phyloP scores from a whole-genome alignment of 35 echinoderm and acorn worm species.

The Apostichopus californicus region DNA sequence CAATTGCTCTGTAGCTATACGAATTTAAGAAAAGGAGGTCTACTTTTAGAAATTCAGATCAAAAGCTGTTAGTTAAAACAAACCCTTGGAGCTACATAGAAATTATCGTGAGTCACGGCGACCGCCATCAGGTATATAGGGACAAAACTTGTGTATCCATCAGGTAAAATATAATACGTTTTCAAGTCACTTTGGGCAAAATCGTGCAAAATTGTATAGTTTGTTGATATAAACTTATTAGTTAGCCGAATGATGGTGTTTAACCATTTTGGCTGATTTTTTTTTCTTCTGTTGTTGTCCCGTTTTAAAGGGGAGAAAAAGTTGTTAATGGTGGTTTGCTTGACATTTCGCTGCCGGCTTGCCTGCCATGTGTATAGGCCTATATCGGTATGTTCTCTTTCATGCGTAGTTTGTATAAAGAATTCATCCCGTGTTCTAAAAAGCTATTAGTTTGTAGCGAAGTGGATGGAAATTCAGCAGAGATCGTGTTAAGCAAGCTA shows the following conservation, averaged over 20 bases:
- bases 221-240: conserved; percentile 36
- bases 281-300: not conserved
- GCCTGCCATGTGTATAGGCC: not conserved
- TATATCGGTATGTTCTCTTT: conserved; percentile 52
- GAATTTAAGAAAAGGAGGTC: not conserved
- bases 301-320: no score
- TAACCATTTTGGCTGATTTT: conserved; percentile 24
- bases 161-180: not conserved
- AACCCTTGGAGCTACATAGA: conserved; percentile 18
- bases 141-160: not conserved
- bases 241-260: conserved; percentile 35
- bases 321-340: conserved; percentile 14
- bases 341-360: conserved; percentile 25
- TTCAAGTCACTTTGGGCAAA: conserved; percentile 34
- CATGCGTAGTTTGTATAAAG: conserved; percentile 23
- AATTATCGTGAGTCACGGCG: conserved; percentile 34
- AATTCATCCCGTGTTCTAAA: conserved; percentile 23
- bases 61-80: conserved; percentile 41
- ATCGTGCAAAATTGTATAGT: conserved; percentile 16
- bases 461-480: not conserved
- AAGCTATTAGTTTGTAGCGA: conserved; percentile 20
- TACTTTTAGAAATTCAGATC: conserved; percentile 35
- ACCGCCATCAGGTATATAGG: not conserved
- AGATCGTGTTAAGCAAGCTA: conserved; percentile 1
- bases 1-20: not conserved